These are phyloP conservation scores for Eucidaris tribuloides DNA, from an alignment of 35 echinoderm and acorn worm species.

Conservation along the genomic window DNA sequence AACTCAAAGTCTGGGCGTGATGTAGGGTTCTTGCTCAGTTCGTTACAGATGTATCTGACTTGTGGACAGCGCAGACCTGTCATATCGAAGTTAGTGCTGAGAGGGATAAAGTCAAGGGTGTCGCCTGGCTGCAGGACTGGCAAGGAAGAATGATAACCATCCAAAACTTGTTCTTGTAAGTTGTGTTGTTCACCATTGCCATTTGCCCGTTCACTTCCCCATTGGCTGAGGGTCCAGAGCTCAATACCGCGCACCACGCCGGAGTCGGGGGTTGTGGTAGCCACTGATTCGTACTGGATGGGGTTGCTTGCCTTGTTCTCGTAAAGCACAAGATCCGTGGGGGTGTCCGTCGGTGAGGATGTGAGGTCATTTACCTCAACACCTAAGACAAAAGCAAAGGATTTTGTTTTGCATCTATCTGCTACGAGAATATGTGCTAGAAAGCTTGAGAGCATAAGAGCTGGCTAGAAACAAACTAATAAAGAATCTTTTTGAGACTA, in stretches of 20 bases:
- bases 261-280: background rate
- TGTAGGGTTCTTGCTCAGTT: constrained; percentile 61
- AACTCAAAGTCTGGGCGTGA: constrained; percentile 57
- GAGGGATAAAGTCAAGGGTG: constrained; percentile 29
- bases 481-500: no score
- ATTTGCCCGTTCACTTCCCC: constrained; percentile 31
- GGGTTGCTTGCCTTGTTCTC: background rate
- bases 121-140: constrained; percentile 39
- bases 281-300: constrained; percentile 2
- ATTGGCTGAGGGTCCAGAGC: constrained; percentile 12
- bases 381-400: constrained; percentile 14
- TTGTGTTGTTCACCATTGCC: background rate
- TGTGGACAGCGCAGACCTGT: constrained; percentile 54
- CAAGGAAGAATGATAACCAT: constrained; percentile 53
- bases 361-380: background rate
- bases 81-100: constrained; percentile 80
- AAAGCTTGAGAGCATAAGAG: no score
- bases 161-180: constrained; percentile 16
- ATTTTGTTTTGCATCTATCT: constrained; percentile 20
- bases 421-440: no score
- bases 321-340: background rate
- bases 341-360: background rate
- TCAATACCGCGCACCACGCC: constrained; percentile 15
- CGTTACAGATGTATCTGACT: constrained; percentile 60
- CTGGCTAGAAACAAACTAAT: no score